Percentiles rank a stretch among this genome's conserved stretches.
These are phyloP conservation scores for Xiphophorus maculatus DNA, from an alignment of 2,113 vertebrate genomes.

Conservation along the genomic window DNA sequence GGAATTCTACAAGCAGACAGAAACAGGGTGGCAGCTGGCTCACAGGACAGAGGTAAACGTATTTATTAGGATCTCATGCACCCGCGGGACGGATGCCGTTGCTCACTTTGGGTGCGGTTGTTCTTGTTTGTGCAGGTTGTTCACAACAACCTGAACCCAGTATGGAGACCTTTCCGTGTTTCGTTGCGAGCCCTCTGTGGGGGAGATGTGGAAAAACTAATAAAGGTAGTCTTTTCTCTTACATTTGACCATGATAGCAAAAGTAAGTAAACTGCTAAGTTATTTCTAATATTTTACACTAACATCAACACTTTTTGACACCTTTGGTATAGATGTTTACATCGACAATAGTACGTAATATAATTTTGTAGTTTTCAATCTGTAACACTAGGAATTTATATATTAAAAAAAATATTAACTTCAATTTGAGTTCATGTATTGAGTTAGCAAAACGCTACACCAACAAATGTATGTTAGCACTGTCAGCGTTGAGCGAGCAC, in stretches of 20 bases:
- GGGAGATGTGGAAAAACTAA: slow-evolving; percentile 88
- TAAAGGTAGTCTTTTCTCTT: slow-evolving; percentile 49
- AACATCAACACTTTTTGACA: too few species aligned
- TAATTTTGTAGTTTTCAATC: too few species aligned
- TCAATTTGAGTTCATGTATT: too few species aligned
- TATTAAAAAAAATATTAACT: too few species aligned
- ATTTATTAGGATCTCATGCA: background rate
- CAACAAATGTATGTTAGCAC: too few species aligned
- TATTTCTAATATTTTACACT: background rate
- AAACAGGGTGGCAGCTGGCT: slow-evolving; percentile 92
- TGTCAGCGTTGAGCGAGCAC: too few species aligned
- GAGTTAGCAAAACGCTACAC: too few species aligned
- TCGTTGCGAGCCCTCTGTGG: slow-evolving; percentile 90
- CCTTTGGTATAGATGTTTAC: too few species aligned
- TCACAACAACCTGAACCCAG: slow-evolving; percentile 92
- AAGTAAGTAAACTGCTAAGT: background rate
- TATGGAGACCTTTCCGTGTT: slow-evolving; percentile 92
- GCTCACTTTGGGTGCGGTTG: background rate
- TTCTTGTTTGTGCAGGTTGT: slow-evolving; percentile 80
- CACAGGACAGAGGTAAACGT: slow-evolving; percentile 92
- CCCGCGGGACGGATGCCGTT: background rate
- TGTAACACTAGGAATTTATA: too few species aligned
- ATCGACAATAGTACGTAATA: too few species aligned
- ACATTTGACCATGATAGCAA: background rate
- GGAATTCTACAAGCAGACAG: slow-evolving; percentile 91